Percentiles rank a stretch among this genome's conserved stretches.
phyloP scores from a whole-genome alignment of 2,797 vertebrate species.

The Clarias fuscus region DNA sequence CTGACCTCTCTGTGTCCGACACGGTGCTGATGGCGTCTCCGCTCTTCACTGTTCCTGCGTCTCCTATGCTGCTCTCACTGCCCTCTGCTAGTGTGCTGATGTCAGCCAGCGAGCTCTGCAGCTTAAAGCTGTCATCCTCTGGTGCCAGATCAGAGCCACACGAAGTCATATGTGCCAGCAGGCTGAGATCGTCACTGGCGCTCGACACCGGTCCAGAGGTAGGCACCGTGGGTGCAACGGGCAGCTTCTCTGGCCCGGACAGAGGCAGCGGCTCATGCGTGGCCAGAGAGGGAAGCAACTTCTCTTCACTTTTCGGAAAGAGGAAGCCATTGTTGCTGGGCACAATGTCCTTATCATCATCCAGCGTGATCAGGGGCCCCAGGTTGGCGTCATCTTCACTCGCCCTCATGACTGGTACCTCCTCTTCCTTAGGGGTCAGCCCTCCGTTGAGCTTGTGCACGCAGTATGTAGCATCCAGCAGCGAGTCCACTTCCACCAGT shows the following conservation, averaged over 20 bases:
- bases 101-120: slow-evolving; percentile 88
- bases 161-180: slow-evolving; percentile 92
- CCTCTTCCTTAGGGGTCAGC: slow-evolving; percentile 84
- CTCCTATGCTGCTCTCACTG: slow-evolving; percentile 80
- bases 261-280: slow-evolving; percentile 85
- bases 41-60: slow-evolving; percentile 75
- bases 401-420: slow-evolving; percentile 64
- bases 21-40: slow-evolving; percentile 90
- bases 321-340: slow-evolving; percentile 90
- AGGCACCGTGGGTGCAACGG: slow-evolving; percentile 57
- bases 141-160: slow-evolving; percentile 84
- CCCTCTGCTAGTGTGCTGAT: slow-evolving; percentile 88
- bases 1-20: slow-evolving; percentile 96
- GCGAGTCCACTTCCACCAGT: slow-evolving; percentile 93
- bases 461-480: slow-evolving; percentile 93
- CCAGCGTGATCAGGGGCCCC: slow-evolving; percentile 93
- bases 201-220: slow-evolving; percentile 72
- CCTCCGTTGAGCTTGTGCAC: slow-evolving; percentile 93
- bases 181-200: slow-evolving; percentile 91
- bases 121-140: slow-evolving; percentile 92
- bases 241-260: slow-evolving; percentile 81
- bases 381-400: slow-evolving; percentile 87
- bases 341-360: slow-evolving; percentile 95
- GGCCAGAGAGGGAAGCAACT: slow-evolving; percentile 91
- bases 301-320: slow-evolving; percentile 95